Evolutionary conservation across 1,140 invertebrate species (phyloP).

Genomic region (Bombus affinis): DNA sequence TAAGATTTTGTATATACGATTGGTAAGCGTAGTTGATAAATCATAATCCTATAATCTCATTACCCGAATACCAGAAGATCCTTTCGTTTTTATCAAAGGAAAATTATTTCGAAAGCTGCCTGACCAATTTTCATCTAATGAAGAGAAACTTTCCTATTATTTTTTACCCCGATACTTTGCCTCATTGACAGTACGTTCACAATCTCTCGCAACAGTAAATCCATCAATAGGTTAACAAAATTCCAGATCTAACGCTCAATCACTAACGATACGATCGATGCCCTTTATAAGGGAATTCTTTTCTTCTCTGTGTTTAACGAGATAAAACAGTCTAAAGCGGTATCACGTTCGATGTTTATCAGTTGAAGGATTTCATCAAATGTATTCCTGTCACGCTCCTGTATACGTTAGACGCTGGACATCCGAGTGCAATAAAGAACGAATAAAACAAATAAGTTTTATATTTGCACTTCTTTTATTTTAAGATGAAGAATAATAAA

Average conservation of each 20-base stretch:
- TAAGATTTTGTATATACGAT: too few relatives aligned
- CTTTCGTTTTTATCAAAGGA: not conserved
- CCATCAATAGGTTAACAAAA: not conserved
- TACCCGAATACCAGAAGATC: not conserved
- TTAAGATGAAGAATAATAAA: not conserved
- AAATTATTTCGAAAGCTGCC: not conserved
- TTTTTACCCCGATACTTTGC: not conserved
- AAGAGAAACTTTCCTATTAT: too few relatives aligned
- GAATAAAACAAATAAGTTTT: not conserved
- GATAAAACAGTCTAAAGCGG: not conserved
- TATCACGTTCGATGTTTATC: not conserved
- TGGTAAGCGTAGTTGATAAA: too few relatives aligned
- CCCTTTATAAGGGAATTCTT: constrained; percentile 4
- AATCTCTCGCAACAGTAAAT: not conserved
- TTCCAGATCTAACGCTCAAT: constrained; percentile 14
- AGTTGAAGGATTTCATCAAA: not conserved
- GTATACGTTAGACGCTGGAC: not conserved
- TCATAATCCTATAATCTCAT: too few relatives aligned
- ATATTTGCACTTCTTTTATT: not conserved
- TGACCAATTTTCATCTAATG: not conserved
- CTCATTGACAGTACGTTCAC: not conserved
- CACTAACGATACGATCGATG: constrained; percentile 10
- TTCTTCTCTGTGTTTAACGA: not conserved
- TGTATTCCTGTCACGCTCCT: not conserved
- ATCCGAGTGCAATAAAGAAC: not conserved